Evolutionary conservation across 2,113 vertebrate species (phyloP).

Genomic region (Nycticorax nycticorax): DNA sequence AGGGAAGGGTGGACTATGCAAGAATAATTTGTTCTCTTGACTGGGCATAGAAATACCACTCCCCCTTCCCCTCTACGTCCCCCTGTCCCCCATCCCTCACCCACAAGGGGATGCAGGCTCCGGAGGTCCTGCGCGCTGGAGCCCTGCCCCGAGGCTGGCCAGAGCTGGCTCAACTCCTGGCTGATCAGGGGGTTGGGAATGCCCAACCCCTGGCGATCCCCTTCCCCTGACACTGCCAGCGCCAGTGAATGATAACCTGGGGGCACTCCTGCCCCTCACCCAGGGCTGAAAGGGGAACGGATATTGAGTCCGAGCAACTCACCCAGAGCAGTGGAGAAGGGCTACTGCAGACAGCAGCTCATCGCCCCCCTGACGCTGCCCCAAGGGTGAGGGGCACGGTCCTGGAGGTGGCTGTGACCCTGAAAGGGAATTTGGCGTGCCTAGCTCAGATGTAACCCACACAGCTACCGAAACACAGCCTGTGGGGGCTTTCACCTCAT

Average conservation of each 20-base stretch:
- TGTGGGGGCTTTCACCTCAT: fast-evolving
- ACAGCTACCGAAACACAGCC: not conserved
- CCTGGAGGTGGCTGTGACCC: not conserved
- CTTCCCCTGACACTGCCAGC: not conserved
- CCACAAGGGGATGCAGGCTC: not conserved
- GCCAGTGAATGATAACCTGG: fast-evolving
- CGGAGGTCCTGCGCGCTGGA: fast-evolving
- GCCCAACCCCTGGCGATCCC: not conserved
- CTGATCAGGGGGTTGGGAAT: fast-evolving
- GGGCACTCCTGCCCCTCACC: not conserved
- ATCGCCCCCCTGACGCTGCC: not conserved
- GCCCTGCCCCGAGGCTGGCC: not conserved
- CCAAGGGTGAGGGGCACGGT: not conserved
- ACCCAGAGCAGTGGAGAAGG: fast-evolving
- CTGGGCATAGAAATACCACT: not conserved
- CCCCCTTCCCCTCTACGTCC: not conserved
- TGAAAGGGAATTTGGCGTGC: not conserved
- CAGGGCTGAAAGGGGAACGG: not conserved
- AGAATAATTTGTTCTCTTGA: slow-evolving; percentile 9
- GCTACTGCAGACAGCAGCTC: not conserved
- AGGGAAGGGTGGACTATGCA: slow-evolving; percentile 33
- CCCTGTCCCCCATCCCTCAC: not conserved
- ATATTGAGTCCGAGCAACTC: fast-evolving
- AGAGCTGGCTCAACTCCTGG: not conserved
- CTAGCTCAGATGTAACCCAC: not conserved